Percentiles rank a stretch among this genome's conserved stretches.
Conservation (phyloP, 2,113 vertebrate species). For the Syrmaticus mikado region DNA sequence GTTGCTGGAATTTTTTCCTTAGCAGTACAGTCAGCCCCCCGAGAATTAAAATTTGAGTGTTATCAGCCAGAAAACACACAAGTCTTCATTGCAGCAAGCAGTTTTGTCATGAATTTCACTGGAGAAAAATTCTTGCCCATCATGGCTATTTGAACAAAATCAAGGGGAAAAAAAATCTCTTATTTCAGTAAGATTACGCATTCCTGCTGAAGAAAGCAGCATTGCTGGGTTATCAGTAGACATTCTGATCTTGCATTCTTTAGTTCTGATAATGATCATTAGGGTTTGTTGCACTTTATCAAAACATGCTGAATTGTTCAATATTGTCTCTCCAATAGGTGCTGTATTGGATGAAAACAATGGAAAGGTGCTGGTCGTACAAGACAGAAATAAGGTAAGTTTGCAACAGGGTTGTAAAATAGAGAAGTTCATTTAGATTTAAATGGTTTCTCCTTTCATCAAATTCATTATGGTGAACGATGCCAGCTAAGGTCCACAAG, state of each 20-base stretch:
- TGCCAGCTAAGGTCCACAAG: neutral
- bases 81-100: neutral
- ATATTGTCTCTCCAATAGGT: slow-evolving; percentile 74
- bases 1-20: neutral
- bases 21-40: neutral
- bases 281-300: neutral
- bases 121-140: neutral
- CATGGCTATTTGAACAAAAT: neutral
- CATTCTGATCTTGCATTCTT: slow-evolving; percentile 11
- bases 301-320: neutral
- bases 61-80: neutral
- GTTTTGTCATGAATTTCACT: neutral
- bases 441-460: neutral
- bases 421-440: neutral
- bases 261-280: neutral
- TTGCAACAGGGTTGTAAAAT: neutral
- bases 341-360: slow-evolving; percentile 90
- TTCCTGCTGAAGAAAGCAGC: neutral
- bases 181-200: neutral
- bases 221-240: neutral
- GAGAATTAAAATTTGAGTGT: neutral
- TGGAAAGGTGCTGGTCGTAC: slow-evolving; percentile 92
- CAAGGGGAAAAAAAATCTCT: neutral
- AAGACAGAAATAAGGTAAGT: slow-evolving; percentile 93
- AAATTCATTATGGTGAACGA: neutral